Evolutionary conservation across 2,888 invertebrate species (phyloP), one percentile per base, ranked within the genome.

Genomic region (Hydrotaea cyrtoneurina): DNA sequence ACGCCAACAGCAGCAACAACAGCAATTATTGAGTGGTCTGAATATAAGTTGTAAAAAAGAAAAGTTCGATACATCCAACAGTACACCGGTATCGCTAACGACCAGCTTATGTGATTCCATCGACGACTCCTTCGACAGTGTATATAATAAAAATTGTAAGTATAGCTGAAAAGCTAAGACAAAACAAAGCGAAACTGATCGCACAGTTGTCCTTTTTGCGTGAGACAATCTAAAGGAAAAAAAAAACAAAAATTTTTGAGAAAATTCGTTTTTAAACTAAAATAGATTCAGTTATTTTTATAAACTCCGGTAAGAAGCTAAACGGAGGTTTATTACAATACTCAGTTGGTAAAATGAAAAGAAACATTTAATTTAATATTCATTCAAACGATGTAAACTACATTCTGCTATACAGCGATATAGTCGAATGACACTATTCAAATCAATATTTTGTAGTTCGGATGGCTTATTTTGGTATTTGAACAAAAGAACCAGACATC

Each of bases 121-220:
- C 66, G 92, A 92, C 78, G 92, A 92, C 87, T 89, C 90, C 83
- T 92, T 92, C 87, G 91, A 91, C 82, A 90, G 90, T 88, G 91
- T 90, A 82, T 92, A 90, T 88, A 90, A 87, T 87, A 92, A 92
- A 87, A 91, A 91, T 88, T 92, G 92, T 92, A 91, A 92, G 92
- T 92, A 91, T 88, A 10, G 13, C 0, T 10, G 21, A 13, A 7
- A 23, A 26, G 23, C 36, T 57, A n/a, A n/a, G n/a, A n/a, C n/a
- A n/a, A n/a, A n/a, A n/a, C n/a, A n/a, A n/a, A n/a, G 57, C 50
- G 11, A 77, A 21, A 19, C 15, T 71, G 11, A 15, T 78, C 71
- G 43, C 39, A 21, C 31, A 21, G 21, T 13, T 17, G 23, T 55
- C 55, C 21, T 55, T 59, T 59, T 17, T 10, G 53, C n/a, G n/a